phyloP scores from a whole-genome alignment of 2,797 vertebrate species.

The Pampus argenteus region DNA sequence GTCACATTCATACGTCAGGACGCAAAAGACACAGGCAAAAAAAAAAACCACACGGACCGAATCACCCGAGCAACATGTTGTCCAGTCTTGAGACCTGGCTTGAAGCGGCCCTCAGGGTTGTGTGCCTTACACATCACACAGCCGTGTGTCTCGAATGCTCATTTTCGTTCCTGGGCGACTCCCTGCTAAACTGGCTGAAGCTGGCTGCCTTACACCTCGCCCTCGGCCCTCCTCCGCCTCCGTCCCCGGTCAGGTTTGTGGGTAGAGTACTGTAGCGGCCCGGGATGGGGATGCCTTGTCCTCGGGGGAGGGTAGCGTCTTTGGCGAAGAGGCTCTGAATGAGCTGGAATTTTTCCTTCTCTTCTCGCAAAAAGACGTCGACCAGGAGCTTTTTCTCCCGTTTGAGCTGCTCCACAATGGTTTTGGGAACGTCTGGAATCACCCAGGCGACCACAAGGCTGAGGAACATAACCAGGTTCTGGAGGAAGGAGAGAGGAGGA shows the following conservation, averaged over 20 bases:
- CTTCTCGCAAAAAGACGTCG: constrained; percentile 94
- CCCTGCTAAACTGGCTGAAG: constrained; percentile 85
- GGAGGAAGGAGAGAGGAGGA: constrained; percentile 7
- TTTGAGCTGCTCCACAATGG: constrained; percentile 95
- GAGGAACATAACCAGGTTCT: constrained; percentile 98
- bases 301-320: constrained; percentile 65
- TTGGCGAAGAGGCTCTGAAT: constrained; percentile 88
- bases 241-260: constrained; percentile 40
- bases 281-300: constrained; percentile 44
- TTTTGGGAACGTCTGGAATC: constrained; percentile 96
- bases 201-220: constrained; percentile 86
- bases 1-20: constrained; percentile 43
- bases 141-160: constrained; percentile 90
- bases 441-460: constrained; percentile 95
- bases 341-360: constrained; percentile 93
- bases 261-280: constrained; percentile 76
- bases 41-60: constrained; percentile 27
- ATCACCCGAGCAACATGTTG: constrained; percentile 21
- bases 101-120: neutral
- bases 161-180: constrained; percentile 75
- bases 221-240: constrained; percentile 60
- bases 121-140: constrained; percentile 83
- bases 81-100: constrained; percentile 27
- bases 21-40: constrained; percentile 42
- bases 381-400: constrained; percentile 93